A percentile compares a stretch with the other conserved stretches of the same genome.
Evolutionary conservation across 2,888 invertebrate genomes (phyloP).

Genomic region (Drosophila rubida): DNA sequence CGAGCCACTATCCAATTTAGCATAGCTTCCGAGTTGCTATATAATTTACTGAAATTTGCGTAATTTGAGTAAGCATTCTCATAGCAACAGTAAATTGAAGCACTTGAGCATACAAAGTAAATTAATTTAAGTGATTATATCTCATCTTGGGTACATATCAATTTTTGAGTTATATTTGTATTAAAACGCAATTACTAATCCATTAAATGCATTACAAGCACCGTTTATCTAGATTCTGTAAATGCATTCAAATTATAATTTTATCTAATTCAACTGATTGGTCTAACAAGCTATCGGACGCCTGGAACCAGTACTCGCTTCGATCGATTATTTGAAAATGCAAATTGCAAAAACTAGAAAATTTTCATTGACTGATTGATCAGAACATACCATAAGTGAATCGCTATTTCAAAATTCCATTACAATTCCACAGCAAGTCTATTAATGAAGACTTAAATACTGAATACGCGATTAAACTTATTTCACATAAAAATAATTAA

Average conservation of each 20-base stretch:
- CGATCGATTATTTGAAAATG: not conserved
- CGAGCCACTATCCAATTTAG: not conserved
- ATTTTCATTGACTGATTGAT: not conserved
- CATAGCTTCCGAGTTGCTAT: conserved; percentile 1
- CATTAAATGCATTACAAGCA: not conserved
- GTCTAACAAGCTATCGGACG: not conserved
- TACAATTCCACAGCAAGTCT: not conserved
- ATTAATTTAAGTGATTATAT: not conserved
- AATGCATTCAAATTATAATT: not conserved
- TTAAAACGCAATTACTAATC: not conserved
- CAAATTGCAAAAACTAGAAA: not conserved
- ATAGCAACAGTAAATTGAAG: not conserved
- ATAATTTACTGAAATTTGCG: conserved; percentile 8
- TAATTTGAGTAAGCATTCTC: not conserved
- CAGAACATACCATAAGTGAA: not conserved
- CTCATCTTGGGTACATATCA: no score
- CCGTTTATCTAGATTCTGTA: no score
- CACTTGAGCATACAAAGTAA: not conserved
- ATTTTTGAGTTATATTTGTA: not conserved
- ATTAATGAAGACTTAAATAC: not conserved
- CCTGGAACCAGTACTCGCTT: no score
- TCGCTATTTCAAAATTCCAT: not conserved
- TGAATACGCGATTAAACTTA: not conserved
- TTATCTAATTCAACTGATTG: not conserved
- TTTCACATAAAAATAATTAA: not conserved